A percentile compares a stretch with the other conserved stretches of the same genome.
These are phyloP conservation scores for Papilio helenus DNA, from an alignment of 1,140 invertebrate genomes.

Conservation along the genomic window DNA sequence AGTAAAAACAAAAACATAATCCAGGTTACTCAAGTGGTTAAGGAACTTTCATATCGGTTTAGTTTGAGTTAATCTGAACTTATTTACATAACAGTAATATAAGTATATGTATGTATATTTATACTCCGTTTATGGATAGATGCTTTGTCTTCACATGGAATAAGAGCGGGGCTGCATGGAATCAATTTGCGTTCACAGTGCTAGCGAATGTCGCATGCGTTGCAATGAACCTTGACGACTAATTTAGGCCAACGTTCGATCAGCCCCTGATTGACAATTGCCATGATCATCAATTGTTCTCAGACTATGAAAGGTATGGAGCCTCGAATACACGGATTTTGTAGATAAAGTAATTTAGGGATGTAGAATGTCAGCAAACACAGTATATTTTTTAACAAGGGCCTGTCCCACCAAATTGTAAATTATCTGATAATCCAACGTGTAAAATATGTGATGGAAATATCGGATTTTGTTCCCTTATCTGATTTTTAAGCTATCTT, in stretches of 20 bases:
- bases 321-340: not conserved
- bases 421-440: no score
- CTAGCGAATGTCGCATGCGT: not conserved
- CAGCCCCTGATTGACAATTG: conserved; percentile 17
- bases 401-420: no score
- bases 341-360: not conserved
- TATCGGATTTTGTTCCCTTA: no score
- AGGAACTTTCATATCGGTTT: no score
- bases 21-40: no score
- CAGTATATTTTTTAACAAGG: no score
- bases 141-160: not conserved
- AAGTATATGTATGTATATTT: not conserved
- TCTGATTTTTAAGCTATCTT: no score
- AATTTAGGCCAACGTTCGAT: conserved; percentile 28
- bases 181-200: conserved; percentile 10
- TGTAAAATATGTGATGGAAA: no score
- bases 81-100: no score
- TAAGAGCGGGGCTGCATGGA: not conserved
- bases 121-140: not conserved
- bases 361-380: no score
- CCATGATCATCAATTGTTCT: conserved; percentile 29
- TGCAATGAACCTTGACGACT: conserved; percentile 23
- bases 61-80: no score
- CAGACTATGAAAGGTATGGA: not conserved
- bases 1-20: no score